phyloP scores from a whole-genome alignment of 2,113 vertebrate genomes.

The Plectropomus leopardus region DNA sequence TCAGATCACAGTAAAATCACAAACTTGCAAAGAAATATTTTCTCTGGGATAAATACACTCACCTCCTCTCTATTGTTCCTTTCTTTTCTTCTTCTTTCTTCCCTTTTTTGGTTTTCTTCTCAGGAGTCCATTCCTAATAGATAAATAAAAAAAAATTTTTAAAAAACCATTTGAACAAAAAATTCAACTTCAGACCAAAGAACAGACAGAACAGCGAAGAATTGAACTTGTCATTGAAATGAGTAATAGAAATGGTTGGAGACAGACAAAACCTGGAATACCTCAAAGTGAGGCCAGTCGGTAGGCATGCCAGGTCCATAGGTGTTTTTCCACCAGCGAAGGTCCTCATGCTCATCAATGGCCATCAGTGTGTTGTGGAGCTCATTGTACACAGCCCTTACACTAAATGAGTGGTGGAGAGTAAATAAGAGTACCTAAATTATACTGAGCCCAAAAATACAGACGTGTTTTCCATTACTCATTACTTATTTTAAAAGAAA shows the following conservation, averaged over 20 bases:
- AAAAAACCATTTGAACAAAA: background rate
- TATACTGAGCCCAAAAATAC: background rate
- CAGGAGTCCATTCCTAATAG: slow-evolving; percentile 88
- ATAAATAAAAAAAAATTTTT: too few species aligned
- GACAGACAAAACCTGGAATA: slow-evolving; percentile 10
- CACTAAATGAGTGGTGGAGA: slow-evolving; percentile 40
- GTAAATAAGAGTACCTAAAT: background rate
- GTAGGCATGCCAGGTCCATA: slow-evolving; percentile 89
- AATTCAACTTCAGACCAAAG: background rate
- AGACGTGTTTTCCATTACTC: background rate
- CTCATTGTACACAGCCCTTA: slow-evolving; percentile 80
- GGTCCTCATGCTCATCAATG: slow-evolving; percentile 86
- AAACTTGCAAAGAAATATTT: background rate
- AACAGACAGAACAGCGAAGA: background rate
- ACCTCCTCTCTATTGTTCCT: slow-evolving; percentile 83
- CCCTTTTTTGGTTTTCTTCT: slow-evolving; percentile 84
- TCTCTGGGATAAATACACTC: background rate
- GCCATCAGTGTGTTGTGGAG: slow-evolving; percentile 82
- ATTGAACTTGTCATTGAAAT: accelerated
- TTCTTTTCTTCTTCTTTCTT: slow-evolving; percentile 82
- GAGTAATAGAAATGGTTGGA: background rate
- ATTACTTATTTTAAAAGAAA: background rate
- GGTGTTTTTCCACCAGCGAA: slow-evolving; percentile 89
- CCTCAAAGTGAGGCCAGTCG: slow-evolving; percentile 90
- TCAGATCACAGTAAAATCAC: background rate